These are phyloP conservation scores for Drosophila lowei DNA, from an alignment of 1,140 invertebrate genomes.

Conservation along the genomic window DNA sequence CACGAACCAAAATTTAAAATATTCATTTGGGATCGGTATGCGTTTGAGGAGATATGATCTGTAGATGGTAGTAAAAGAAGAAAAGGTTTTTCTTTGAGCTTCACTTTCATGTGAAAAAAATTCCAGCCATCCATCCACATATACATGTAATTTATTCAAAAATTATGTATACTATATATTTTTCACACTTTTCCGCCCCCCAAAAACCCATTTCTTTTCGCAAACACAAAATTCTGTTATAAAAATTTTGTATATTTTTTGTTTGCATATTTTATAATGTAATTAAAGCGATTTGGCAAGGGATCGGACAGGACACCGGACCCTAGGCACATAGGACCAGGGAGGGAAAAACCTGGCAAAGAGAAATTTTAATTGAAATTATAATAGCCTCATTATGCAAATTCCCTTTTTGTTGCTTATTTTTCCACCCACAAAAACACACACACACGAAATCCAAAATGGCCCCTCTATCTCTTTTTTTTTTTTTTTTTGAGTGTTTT, in stretches of 20 bases:
- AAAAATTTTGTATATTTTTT: slow-evolving; percentile 8
- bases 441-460: slow-evolving; percentile 40
- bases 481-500: slow-evolving; percentile 11
- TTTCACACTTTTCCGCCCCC: not conserved
- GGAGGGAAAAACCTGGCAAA: slow-evolving; percentile 29
- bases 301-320: not conserved
- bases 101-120: not conserved
- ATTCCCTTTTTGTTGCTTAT: slow-evolving; percentile 63
- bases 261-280: slow-evolving; percentile 56
- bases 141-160: not conserved
- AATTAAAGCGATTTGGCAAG: slow-evolving; percentile 48
- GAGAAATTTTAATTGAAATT: slow-evolving; percentile 77
- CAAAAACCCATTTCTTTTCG: not conserved
- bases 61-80: too few species aligned
- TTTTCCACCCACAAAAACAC: slow-evolving; percentile 33
- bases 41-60: too few species aligned
- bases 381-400: slow-evolving; percentile 79
- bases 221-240: not conserved
- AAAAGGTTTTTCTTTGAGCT: too few species aligned
- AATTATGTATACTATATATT: not conserved
- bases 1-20: not conserved
- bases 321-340: slow-evolving; percentile 32
- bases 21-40: not conserved
- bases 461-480: not conserved
- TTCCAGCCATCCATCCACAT: too few species aligned